Base-by-base conservation (phyloP, 2,113 vertebrate genomes). In the Octodon degus region DNA sequence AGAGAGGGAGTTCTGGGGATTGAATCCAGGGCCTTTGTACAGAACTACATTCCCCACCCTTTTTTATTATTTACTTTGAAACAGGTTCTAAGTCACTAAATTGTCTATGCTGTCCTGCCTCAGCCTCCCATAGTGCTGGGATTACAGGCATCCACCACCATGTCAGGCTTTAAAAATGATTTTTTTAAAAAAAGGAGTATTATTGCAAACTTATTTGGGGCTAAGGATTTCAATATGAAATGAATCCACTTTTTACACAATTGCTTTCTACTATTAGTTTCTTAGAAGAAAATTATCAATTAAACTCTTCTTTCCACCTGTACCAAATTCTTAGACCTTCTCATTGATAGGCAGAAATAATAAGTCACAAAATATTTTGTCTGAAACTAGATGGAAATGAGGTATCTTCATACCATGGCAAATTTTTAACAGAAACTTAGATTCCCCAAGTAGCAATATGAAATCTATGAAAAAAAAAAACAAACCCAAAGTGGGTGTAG, bases 211-310 rank as follows among this genome's bases (percentile, higher is more conserved):
- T 7, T 24, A 65, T 83, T 86, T 76, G 5, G 67, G 60, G 17
- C 34, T 85, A 92, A 92, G 50, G 14, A 90, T 79, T 90, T 88
- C 79, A 86, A 34, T 30, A 65, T 58, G 88, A 90, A 86, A 70
- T 70, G 88, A 63, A 91, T 58, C 25, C 43, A 43, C 58, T 68
- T 43, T 88, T 86, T 47, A 86, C 34, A 43, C 43, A 0, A 17
- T 91, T 81, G 7, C 16, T 92, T 86, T 80, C 5, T n/a, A 55
- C 7, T 53, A 9, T 82, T 13, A 25, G 62, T 91, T 80, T 90
- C 79, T 74, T 74, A 85, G 84, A 60, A 11, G 13, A 85, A 50
- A 65, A 86, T 92, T 88, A n/a, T 70, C 9, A 83, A 0, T 43
- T 10, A 87, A 79, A 95, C 43, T 91, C 62, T 53, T 32, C 47